Evolutionary conservation across 2,888 invertebrate genomes (phyloP), one percentile per base, ranked within the genome.

Genomic region (Ligdia adustata): DNA sequence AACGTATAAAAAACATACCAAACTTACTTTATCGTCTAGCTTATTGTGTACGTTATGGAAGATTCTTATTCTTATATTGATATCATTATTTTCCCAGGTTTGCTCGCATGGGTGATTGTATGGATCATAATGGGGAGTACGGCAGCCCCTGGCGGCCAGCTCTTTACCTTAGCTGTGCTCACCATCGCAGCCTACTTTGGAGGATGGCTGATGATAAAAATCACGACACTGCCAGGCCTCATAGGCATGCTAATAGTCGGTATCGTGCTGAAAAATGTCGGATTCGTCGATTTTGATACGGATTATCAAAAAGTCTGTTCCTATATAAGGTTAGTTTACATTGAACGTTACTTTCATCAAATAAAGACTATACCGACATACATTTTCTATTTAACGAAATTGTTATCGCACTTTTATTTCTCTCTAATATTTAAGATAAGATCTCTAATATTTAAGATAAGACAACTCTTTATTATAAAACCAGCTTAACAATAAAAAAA

Each of bases 181-280:
- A 93, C 94, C 32, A 93, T 97, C 56, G 93, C 93, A 6, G 95
- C 96, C 0, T 93, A 97, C 80, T 93, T 96, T 64, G 96, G 96
- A 5, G 97, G 97, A 38, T 96, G 95, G 93, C 72, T 96, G 14
- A 92, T 96, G 82, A 93, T 94, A 52, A 91, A 91, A 62, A 84
- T 96, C 57, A 93, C 96, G 12, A 95, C 95, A 5, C 84, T 97
- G 47, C 97, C 97, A 1, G 93, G 96, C 0, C 92, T 97, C 7
- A 95, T 97, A 61, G 97, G 97, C 37, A 97, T 97, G 96, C 92
- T 97, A 11, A 81, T 96, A 60, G 94, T 95, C 28, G 97, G 97
- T 61, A 92, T 97, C 38, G 63, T 96, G 26, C 72, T 90, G 55
- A 82, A 94, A 82, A 97, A 97, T 73, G 81, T 94, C 15, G 94